Evolutionary conservation across 1,140 invertebrate species (phyloP).

Genomic region (Drosophila bifasciata): DNA sequence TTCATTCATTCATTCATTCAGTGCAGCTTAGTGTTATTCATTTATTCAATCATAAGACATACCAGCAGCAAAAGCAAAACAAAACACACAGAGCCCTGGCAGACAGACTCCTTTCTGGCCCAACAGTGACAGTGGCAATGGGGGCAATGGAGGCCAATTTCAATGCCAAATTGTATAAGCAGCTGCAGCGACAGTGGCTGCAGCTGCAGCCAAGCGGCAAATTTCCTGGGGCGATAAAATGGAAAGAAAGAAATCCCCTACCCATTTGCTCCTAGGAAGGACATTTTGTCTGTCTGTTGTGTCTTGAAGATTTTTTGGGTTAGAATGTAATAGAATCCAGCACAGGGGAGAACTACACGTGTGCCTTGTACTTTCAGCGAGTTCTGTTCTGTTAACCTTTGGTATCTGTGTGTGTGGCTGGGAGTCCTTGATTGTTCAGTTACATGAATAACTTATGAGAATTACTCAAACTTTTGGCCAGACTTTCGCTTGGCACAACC

Average conservation of each 20-base stretch:
- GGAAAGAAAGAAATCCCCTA: constrained; percentile 31
- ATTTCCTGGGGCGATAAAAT: constrained; percentile 59
- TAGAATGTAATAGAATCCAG: too few relatives aligned
- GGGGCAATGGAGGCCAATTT: constrained; percentile 31
- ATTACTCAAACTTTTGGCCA: constrained; percentile 30
- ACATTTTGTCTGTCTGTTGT: not conserved
- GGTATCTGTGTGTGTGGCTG: constrained; percentile 6
- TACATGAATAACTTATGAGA: not conserved
- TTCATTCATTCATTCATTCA: constrained; percentile 10
- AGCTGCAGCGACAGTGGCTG: constrained; percentile 37
- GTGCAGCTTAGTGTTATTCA: constrained; percentile 10
- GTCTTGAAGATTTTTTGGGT: constrained; percentile 26
- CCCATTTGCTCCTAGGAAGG: not conserved
- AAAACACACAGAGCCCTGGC: too few relatives aligned
- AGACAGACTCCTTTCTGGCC: too few relatives aligned
- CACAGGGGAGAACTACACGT: too few relatives aligned
- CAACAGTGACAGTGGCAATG: too few relatives aligned
- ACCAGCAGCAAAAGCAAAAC: constrained; percentile 19
- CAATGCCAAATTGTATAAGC: constrained; percentile 72
- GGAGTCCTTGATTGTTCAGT: too few relatives aligned
- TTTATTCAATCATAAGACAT: constrained; percentile 53
- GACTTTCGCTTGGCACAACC: constrained; percentile 17
- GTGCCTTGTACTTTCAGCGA: too few relatives aligned
- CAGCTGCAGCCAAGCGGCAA: constrained; percentile 59
- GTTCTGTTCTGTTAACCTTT: not conserved